Percentiles rank a stretch among this genome's conserved stretches.
Evolutionary conservation across 2,797 vertebrate species (phyloP).

Genomic region (Cuculus canorus): DNA sequence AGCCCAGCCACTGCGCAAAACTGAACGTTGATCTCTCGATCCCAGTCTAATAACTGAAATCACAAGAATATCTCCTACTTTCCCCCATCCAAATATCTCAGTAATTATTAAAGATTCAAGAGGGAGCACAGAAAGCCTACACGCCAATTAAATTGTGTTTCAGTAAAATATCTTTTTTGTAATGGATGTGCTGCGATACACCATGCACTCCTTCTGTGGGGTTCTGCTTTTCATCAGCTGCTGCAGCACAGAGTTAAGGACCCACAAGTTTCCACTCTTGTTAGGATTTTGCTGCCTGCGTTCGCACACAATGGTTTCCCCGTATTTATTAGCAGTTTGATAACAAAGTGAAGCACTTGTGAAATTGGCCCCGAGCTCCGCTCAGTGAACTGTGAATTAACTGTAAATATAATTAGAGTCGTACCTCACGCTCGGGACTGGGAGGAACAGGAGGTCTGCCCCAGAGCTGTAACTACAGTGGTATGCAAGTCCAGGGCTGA

Average conservation of each 20-base stretch:
- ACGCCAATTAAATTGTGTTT: neutral
- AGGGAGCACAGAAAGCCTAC: slow-evolving; percentile 8
- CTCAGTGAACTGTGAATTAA: slow-evolving; percentile 58
- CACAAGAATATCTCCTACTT: neutral
- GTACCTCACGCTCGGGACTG: slow-evolving; percentile 43
- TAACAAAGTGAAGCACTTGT: slow-evolving; percentile 26
- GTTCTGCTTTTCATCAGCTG: slow-evolving; percentile 6
- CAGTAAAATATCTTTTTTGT: neutral
- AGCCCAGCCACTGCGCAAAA: neutral
- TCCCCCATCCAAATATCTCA: neutral
- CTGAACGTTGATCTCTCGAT: neutral
- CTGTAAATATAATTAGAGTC: slow-evolving; percentile 68
- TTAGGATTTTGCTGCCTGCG: neutral
- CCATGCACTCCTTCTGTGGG: neutral
- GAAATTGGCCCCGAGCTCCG: slow-evolving; percentile 37
- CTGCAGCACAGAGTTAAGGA: neutral
- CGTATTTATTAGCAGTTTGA: slow-evolving; percentile 31
- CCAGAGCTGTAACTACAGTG: slow-evolving; percentile 63
- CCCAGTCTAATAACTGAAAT: neutral
- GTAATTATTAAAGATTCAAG: neutral
- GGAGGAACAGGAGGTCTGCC: slow-evolving; percentile 65
- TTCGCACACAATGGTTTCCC: neutral
- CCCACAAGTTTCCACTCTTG: neutral
- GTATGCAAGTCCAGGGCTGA: slow-evolving; percentile 46
- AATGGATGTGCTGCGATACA: neutral